A percentile compares a stretch with the other conserved stretches of the same genome.
Conservation (phyloP, 2,113 vertebrate genomes). For the Marmota flaviventris region DNA sequence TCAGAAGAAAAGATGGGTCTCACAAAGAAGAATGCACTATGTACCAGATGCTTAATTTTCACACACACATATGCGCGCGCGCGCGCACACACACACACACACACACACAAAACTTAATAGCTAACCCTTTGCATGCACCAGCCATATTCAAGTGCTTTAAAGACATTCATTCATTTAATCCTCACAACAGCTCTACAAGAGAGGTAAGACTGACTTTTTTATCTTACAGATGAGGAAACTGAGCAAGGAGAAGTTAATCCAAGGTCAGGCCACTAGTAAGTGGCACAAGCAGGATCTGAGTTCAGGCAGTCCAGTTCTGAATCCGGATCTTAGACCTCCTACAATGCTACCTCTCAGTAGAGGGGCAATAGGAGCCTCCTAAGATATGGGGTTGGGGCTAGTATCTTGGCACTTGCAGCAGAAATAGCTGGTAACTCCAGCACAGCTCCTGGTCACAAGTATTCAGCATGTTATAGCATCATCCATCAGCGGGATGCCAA, state of each 20-base stretch:
- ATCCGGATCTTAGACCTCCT: background rate
- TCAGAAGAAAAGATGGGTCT: background rate
- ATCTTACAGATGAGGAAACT: background rate
- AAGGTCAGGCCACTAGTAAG: background rate
- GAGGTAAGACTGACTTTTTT: background rate
- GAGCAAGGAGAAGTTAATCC: background rate
- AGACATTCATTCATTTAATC: background rate
- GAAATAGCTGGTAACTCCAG: background rate
- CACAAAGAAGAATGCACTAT: background rate
- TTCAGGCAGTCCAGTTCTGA: background rate
- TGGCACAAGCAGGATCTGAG: background rate
- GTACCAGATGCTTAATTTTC: background rate
- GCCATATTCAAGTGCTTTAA: background rate
- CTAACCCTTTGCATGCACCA: background rate
- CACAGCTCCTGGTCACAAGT: background rate
- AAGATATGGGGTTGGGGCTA: background rate
- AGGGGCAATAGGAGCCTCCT: background rate
- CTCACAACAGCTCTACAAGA: background rate
- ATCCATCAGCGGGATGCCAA: background rate
- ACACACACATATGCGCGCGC: background rate
- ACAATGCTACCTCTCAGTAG: background rate
- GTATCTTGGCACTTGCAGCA: background rate
- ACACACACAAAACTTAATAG: background rate
- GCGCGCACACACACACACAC: background rate
- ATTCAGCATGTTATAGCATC: background rate